These are phyloP conservation scores for Dryas iulia DNA, from an alignment of 1,140 invertebrate genomes.

Conservation along the genomic window DNA sequence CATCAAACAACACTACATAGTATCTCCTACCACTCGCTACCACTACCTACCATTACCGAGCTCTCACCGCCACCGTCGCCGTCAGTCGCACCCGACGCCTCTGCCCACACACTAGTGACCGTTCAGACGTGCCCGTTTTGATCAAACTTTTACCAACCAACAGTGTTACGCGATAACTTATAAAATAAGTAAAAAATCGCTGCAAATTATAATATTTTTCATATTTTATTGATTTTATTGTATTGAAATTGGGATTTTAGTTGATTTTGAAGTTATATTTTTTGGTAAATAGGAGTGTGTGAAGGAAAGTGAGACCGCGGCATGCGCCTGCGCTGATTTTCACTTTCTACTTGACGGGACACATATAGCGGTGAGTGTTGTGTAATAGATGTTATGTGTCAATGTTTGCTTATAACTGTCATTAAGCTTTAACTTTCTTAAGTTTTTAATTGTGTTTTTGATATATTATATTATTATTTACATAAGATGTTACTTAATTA, in stretches of 20 bases:
- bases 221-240: neutral
- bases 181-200: too few species aligned
- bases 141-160: neutral
- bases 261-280: neutral
- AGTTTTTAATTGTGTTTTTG: neutral
- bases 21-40: neutral
- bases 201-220: too few species aligned
- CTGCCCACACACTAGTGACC: constrained; percentile 33
- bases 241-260: neutral
- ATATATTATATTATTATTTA: too few species aligned
- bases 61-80: constrained; percentile 34
- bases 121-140: constrained; percentile 11
- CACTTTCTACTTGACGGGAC: constrained; percentile 66
- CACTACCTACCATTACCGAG: constrained; percentile 27
- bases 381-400: constrained; percentile 37
- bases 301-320: constrained; percentile 44
- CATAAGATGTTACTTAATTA: too few species aligned
- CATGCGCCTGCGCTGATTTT: constrained; percentile 53
- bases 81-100: constrained; percentile 57
- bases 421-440: neutral
- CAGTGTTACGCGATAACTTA: constrained; percentile 3
- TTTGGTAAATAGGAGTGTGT: constrained; percentile 41
- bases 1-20: too few species aligned
- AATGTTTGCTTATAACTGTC: constrained; percentile 1
- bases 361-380: constrained; percentile 54